A percentile compares a stretch with the other conserved stretches of the same genome.
These are phyloP conservation scores for Hippocampus abdominalis DNA, from an alignment of 2,113 vertebrate genomes.

Conservation along the genomic window DNA sequence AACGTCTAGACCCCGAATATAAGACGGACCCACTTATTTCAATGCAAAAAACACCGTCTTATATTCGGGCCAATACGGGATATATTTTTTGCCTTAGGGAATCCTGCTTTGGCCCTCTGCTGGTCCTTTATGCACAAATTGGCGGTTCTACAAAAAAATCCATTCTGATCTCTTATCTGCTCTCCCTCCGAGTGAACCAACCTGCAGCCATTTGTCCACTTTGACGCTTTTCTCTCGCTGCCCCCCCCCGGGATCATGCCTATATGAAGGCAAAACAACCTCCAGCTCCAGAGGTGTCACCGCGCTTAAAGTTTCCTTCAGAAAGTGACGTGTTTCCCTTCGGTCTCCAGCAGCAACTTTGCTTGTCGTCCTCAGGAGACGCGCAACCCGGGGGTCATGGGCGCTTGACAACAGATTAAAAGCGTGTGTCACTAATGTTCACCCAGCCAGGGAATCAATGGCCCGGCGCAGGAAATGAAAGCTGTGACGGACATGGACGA, in stretches of 20 bases:
- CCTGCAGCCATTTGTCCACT: constrained; percentile 23
- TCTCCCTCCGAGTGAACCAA: not conserved
- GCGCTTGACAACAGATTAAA: constrained; percentile 68
- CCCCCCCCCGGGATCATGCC: constrained; percentile 12
- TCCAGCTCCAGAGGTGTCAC: constrained; percentile 31
- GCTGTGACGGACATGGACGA: constrained; percentile 56
- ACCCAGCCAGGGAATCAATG: constrained; percentile 55
- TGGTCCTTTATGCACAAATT: not conserved
- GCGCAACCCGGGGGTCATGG: constrained; percentile 44
- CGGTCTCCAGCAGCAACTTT: constrained; percentile 34
- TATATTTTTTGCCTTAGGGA: not conserved
- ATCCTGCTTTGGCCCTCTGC: not conserved
- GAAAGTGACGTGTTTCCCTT: constrained; percentile 43
- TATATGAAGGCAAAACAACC: constrained; percentile 39
- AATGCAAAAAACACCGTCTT: too few relatives aligned
- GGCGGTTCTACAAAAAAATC: not conserved
- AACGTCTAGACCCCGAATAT: too few relatives aligned
- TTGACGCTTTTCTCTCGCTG: constrained; percentile 14
- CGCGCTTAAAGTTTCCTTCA: constrained; percentile 16
- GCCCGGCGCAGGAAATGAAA: constrained; percentile 62
- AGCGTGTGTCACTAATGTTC: constrained; percentile 59
- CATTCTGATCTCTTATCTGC: constrained; percentile 1
- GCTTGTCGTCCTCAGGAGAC: constrained; percentile 43
- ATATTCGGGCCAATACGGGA: too few relatives aligned
- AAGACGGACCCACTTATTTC: too few relatives aligned